Conservation (phyloP, 1,140 invertebrate genomes). For the Cydia amplana region DNA sequence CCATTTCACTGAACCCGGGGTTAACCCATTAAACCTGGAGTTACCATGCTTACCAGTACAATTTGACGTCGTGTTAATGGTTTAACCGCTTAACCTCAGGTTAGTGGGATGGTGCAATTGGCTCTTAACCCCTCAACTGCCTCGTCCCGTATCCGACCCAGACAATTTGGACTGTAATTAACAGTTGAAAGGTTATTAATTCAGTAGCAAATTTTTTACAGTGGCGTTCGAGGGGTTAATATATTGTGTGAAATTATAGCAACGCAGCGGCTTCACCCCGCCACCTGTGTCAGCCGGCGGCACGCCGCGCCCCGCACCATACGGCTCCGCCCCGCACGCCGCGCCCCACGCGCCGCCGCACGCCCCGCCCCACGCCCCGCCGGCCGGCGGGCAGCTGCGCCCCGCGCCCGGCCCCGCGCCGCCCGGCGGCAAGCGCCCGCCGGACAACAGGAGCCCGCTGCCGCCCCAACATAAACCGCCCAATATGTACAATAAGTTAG, state of each 20-base stretch:
- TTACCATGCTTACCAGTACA: too few species aligned
- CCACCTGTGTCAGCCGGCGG: slow-evolving; percentile 38
- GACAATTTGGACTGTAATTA: too few species aligned
- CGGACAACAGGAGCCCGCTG: slow-evolving; percentile 81
- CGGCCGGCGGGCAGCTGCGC: slow-evolving; percentile 63
- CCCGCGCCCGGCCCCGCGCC: slow-evolving; percentile 77
- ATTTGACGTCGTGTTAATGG: too few species aligned
- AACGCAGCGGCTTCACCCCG: slow-evolving; percentile 49
- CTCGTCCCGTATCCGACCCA: too few species aligned
- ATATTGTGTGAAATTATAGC: background rate
- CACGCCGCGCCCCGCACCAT: slow-evolving; percentile 31
- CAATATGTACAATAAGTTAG: slow-evolving; percentile 73
- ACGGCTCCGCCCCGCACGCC: slow-evolving; percentile 34
- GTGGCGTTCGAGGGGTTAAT: too few species aligned
- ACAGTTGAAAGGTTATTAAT: too few species aligned
- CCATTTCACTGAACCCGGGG: too few species aligned
- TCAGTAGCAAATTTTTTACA: too few species aligned
- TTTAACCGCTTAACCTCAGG: too few species aligned
- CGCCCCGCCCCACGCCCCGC: slow-evolving; percentile 51
- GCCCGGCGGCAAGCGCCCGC: slow-evolving; percentile 80
- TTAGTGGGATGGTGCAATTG: too few species aligned
- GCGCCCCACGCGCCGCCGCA: slow-evolving; percentile 33
- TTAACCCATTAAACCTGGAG: too few species aligned
- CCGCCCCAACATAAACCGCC: slow-evolving; percentile 83
- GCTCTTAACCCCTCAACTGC: too few species aligned